These are phyloP conservation scores for Aphelinus certus DNA, from an alignment of 1,140 invertebrate species.

Conservation along the genomic window DNA sequence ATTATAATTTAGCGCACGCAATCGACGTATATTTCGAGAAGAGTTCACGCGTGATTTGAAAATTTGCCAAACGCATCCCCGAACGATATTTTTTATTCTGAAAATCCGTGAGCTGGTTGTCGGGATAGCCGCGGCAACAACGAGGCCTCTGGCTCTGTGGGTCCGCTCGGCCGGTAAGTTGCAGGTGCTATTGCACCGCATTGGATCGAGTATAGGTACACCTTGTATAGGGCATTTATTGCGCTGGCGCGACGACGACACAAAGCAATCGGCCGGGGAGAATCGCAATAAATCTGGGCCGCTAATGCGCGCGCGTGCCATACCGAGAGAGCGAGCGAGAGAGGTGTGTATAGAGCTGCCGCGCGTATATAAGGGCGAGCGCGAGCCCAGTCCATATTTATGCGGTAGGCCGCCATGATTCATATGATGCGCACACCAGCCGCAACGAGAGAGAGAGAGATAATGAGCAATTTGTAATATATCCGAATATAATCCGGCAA, in stretches of 20 bases:
- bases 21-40: neutral
- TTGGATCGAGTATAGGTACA: no score
- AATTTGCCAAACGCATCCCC: slow-evolving; percentile 28
- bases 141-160: slow-evolving; percentile 17
- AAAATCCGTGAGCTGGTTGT: no score
- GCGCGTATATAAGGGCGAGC: slow-evolving; percentile 39
- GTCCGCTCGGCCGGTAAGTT: no score
- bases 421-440: slow-evolving; percentile 53
- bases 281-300: slow-evolving; percentile 62
- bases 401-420: slow-evolving; percentile 54
- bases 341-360: neutral
- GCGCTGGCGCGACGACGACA: slow-evolving; percentile 38
- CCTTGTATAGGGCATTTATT: slow-evolving; percentile 47
- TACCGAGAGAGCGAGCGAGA: slow-evolving; percentile 44
- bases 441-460: slow-evolving; percentile 43
- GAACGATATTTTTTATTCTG: no score
- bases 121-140: neutral
- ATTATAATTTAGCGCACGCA: neutral
- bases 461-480: slow-evolving; percentile 65
- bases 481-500: slow-evolving; percentile 57
- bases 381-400: slow-evolving; percentile 56
- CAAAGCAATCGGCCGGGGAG: slow-evolving; percentile 60
- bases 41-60: slow-evolving; percentile 10
- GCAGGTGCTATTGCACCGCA: no score
- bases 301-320: slow-evolving; percentile 55